phyloP scores from a whole-genome alignment of 2,797 vertebrate species.

The Chiloscyllium punctatum region DNA sequence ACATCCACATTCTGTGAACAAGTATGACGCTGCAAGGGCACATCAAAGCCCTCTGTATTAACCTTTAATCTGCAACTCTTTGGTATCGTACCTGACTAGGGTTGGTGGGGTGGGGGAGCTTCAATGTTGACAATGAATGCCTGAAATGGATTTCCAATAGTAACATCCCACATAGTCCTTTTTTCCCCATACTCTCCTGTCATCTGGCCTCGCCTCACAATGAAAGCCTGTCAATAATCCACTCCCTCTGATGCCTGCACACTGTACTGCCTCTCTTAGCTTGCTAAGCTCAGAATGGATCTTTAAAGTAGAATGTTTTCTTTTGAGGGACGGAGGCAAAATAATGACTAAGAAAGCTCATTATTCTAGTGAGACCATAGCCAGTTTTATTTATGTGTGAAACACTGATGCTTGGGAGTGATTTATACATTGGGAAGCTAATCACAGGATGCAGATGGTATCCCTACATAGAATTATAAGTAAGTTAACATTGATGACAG shows the following conservation, averaged over 20 bases:
- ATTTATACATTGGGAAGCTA: conserved; percentile 27
- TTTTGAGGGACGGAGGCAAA: conserved; percentile 5
- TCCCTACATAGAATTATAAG: background rate
- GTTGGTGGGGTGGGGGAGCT: background rate
- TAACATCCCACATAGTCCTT: too few relatives aligned
- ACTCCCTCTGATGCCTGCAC: conserved; percentile 9
- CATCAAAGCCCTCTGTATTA: too few relatives aligned
- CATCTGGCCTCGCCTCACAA: background rate
- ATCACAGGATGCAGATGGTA: conserved; percentile 25
- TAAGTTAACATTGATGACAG: conserved; percentile 6
- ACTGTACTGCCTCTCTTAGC: background rate
- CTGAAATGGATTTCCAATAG: background rate
- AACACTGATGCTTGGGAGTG: background rate
- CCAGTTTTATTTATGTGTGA: background rate
- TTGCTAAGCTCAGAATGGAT: background rate
- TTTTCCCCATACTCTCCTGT: background rate
- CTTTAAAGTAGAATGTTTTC: background rate
- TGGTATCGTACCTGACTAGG: background rate
- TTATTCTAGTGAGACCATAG: conserved; percentile 21
- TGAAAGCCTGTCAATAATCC: background rate
- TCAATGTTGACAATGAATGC: background rate
- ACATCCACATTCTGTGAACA: too few relatives aligned
- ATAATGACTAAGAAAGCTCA: conserved; percentile 9
- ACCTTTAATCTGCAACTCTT: background rate
- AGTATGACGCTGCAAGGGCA: too few relatives aligned